Percentiles rank a stretch among this genome's conserved stretches.
phyloP scores from a whole-genome alignment of 1,140 invertebrate genomes.

The Drosophila lini region DNA sequence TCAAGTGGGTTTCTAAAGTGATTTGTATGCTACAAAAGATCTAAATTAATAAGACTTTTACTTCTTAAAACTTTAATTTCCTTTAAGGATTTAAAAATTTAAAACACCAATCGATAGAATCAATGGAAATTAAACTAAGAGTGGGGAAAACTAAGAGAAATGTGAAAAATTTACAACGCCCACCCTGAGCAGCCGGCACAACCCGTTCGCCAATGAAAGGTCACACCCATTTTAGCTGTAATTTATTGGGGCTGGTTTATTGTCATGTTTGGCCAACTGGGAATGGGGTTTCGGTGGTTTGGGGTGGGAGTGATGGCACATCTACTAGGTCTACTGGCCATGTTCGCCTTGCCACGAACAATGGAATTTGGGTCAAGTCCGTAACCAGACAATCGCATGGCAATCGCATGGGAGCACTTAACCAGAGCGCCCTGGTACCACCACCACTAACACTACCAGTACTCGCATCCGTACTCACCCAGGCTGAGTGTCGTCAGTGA shows the following conservation, averaged over 20 bases:
- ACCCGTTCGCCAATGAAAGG: constrained; percentile 25
- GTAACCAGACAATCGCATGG: constrained; percentile 38
- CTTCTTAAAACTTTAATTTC: background rate
- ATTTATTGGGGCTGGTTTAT: constrained; percentile 48
- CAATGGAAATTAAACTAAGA: constrained; percentile 8
- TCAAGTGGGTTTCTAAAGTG: background rate
- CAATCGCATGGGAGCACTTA: constrained; percentile 50
- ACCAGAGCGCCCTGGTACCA: constrained; percentile 11
- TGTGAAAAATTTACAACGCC: constrained; percentile 13
- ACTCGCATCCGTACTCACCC: constrained; percentile 84
- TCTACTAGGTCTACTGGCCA: constrained; percentile 28
- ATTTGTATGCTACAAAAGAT: background rate
- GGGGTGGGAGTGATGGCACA: constrained; percentile 8
- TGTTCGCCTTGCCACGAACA: constrained; percentile 19
- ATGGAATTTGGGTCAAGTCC: constrained; percentile 69
- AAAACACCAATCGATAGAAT: background rate
- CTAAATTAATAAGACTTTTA: background rate
- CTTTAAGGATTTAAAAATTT: background rate
- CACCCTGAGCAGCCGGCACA: background rate
- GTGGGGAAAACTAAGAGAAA: background rate
- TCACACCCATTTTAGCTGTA: constrained; percentile 32
- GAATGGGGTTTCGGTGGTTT: background rate
- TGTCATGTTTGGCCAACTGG: constrained; percentile 46
- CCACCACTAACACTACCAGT: background rate
- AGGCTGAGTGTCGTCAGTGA: constrained; percentile 86